These are phyloP conservation scores for Cynodonichthys magdalenae DNA, from an alignment of 2,797 vertebrate species.

Conservation along the genomic window DNA sequence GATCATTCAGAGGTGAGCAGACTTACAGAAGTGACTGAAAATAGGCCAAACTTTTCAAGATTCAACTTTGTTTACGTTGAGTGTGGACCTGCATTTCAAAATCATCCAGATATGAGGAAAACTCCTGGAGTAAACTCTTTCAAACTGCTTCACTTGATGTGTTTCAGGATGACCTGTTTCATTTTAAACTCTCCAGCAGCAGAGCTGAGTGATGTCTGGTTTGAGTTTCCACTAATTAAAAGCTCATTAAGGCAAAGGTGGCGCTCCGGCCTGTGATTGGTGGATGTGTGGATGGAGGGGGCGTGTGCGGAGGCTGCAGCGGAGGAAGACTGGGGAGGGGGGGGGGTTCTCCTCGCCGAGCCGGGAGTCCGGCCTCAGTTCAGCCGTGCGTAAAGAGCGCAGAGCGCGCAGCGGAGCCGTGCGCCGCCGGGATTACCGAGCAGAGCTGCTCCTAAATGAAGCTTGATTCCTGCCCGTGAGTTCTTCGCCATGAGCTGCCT, in stretches of 20 bases:
- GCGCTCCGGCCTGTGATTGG: constrained; percentile 58
- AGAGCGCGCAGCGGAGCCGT: constrained; percentile 30
- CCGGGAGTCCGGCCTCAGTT: constrained; percentile 18
- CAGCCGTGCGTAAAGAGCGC: constrained; percentile 55
- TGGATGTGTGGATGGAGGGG: constrained; percentile 13
- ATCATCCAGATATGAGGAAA: too few species aligned
- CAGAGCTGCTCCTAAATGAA: constrained; percentile 68
- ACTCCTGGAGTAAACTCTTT: too few species aligned
- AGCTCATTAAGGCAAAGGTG: constrained; percentile 44
- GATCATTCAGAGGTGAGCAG: too few species aligned
- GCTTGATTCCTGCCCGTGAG: constrained; percentile 74
- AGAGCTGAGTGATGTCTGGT: too few species aligned
- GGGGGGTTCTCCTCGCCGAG: constrained; percentile 10
- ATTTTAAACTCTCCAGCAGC: not conserved
- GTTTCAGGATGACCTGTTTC: too few species aligned
- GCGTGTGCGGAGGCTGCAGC: constrained; percentile 1
- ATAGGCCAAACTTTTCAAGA: too few species aligned
- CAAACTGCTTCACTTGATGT: too few species aligned
- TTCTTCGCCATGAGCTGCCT: constrained; percentile 96
- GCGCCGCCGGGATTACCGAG: not conserved
- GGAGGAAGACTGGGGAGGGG: constrained; percentile 2
- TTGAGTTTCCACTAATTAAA: constrained; percentile 36
- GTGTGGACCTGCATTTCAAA: too few species aligned
- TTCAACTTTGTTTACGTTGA: too few species aligned
- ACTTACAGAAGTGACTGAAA: too few species aligned